phyloP scores from a whole-genome alignment of 2,113 vertebrate genomes.

The Callithrix jacchus region DNA sequence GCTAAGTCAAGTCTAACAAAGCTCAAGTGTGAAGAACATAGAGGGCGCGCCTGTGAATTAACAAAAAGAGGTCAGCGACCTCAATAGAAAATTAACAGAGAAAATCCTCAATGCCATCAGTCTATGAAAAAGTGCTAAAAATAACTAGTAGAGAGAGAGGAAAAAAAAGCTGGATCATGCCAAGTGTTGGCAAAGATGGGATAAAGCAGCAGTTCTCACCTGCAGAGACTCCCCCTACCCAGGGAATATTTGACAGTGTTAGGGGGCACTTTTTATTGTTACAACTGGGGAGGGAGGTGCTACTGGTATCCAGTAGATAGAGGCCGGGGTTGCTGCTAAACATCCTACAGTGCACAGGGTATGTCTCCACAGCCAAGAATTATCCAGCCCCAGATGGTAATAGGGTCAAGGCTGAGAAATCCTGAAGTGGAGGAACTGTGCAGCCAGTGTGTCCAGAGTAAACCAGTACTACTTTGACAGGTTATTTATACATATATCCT shows the following conservation, averaged over 20 bases:
- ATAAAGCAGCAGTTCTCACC: not conserved
- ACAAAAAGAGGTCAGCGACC: not conserved
- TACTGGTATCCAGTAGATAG: not conserved
- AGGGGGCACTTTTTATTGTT: not conserved
- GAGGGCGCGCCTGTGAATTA: too few species aligned
- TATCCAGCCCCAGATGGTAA: not conserved
- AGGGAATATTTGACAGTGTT: not conserved
- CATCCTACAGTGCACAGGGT: not conserved
- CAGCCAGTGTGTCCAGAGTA: not conserved
- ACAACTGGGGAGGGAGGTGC: not conserved
- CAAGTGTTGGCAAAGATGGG: not conserved
- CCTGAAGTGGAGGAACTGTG: too few species aligned
- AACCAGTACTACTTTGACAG: not conserved
- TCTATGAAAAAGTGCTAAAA: not conserved
- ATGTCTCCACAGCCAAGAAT: not conserved
- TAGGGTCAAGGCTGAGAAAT: not conserved
- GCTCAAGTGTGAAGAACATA: not conserved
- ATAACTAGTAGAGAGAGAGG: not conserved
- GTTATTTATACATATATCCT: not conserved
- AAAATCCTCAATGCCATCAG: not conserved
- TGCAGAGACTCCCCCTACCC: not conserved
- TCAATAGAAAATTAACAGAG: not conserved
- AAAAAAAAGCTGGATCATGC: not conserved
- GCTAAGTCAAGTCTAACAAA: not conserved
- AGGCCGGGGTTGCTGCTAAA: not conserved